A percentile compares a stretch with the other conserved stretches of the same genome.
These are phyloP conservation scores for Hypocryptadius cinnamomeus DNA, from an alignment of 2,113 vertebrate genomes.

Conservation along the genomic window DNA sequence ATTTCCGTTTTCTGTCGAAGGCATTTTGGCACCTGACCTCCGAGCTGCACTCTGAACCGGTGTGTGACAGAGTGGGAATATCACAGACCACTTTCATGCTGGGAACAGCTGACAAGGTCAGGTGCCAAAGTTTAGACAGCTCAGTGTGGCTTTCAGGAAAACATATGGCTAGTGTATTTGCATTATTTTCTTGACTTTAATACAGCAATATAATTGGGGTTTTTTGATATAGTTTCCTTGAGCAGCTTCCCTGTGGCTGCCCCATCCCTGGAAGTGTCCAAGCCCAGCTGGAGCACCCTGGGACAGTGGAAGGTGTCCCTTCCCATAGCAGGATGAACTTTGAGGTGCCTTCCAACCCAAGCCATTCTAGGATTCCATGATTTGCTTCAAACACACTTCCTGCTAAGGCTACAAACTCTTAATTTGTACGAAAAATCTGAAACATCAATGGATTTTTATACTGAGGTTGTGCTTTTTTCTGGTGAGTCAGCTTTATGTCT, in stretches of 20 bases:
- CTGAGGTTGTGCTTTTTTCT: rapidly evolving
- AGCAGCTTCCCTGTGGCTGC: not conserved
- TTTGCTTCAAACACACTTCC: not conserved
- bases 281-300: not conserved
- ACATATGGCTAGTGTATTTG: rapidly evolving
- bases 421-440: not conserved
- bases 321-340: not conserved
- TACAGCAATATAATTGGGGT: rapidly evolving
- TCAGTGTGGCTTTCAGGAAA: rapidly evolving
- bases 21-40: rapidly evolving
- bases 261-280: not conserved
- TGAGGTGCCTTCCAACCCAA: not conserved
- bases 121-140: not conserved
- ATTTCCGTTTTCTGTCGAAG: rapidly evolving
- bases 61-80: no score
- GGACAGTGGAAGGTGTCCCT: not conserved
- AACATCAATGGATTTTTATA: rapidly evolving
- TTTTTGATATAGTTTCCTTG: rapidly evolving
- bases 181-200: not conserved
- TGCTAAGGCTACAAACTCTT: not conserved
- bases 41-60: rapidly evolving
- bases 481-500: rapidly evolving
- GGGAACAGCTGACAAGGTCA: no score
- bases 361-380: rapidly evolving
- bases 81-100: rapidly evolving